A percentile compares a stretch with the other conserved stretches of the same genome.
phyloP scores from a whole-genome alignment of 1,140 invertebrate genomes.

The Pararge aegeria region DNA sequence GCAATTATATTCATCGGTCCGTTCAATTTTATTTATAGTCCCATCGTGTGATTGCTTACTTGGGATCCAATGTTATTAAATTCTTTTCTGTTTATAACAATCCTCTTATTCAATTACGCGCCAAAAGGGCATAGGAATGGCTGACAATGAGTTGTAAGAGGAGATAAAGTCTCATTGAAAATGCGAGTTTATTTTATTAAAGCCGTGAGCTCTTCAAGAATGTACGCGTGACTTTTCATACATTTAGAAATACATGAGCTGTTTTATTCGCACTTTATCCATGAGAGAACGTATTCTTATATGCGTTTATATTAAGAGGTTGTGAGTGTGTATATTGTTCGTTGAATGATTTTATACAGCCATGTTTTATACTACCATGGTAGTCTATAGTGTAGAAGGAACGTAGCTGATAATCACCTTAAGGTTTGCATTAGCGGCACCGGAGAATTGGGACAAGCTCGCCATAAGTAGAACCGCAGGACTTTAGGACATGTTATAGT shows the following conservation, averaged over 20 bases:
- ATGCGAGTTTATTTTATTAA: constrained; percentile 54
- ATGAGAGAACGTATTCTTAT: no score
- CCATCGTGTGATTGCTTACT: background rate
- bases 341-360: no score
- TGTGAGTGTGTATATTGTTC: no score
- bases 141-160: constrained; percentile 53
- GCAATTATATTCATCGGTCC: no score
- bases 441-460: no score
- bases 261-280: background rate
- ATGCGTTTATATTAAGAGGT: no score
- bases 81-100: constrained; percentile 62
- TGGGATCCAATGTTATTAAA: constrained; percentile 54
- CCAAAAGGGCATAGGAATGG: constrained; percentile 57
- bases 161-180: constrained; percentile 49
- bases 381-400: no score
- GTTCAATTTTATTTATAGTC: background rate
- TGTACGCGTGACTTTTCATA: constrained; percentile 35
- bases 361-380: no score
- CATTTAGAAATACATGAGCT: background rate
- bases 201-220: constrained; percentile 34
- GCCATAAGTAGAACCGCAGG: no score
- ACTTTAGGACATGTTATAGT: no score
- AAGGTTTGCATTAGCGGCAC: no score
- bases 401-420: no score
- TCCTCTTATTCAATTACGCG: constrained; percentile 66